Conservation (phyloP, 2,113 vertebrate genomes). For the Bambusicola thoracicus region DNA sequence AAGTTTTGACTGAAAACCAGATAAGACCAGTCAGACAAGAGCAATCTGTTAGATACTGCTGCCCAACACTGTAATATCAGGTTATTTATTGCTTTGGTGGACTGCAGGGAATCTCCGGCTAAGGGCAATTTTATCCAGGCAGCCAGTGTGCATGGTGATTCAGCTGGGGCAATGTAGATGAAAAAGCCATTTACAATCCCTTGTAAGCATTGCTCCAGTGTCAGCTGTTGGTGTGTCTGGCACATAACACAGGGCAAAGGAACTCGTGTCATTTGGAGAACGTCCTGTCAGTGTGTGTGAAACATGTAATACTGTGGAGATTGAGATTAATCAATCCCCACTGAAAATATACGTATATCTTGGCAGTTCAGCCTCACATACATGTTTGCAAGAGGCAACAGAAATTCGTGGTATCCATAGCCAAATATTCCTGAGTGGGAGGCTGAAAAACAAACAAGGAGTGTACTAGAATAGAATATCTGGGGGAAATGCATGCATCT, state of each 20-base stretch:
- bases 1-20: not conserved
- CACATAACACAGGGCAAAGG: constrained; percentile 10
- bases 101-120: constrained; percentile 44
- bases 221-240: constrained; percentile 45
- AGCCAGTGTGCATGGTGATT: not conserved
- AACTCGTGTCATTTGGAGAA: constrained; percentile 29
- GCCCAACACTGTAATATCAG: not conserved
- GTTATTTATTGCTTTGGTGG: constrained; percentile 55
- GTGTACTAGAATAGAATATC: fast-evolving
- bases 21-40: not conserved
- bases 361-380: not conserved
- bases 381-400: not conserved
- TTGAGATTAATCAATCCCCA: not conserved
- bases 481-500: not conserved
- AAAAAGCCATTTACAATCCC: not conserved
- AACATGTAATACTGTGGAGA: not conserved
- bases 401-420: not conserved
- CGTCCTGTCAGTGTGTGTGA: constrained; percentile 32
- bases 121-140: constrained; percentile 9
- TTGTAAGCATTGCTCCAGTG: not conserved
- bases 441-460: not conserved
- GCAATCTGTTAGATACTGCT: not conserved
- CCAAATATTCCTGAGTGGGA: not conserved
- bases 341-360: not conserved
- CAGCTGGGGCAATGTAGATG: not conserved